phyloP scores from a whole-genome alignment of 1,140 invertebrate genomes.

The Centruroides sculpturatus region DNA sequence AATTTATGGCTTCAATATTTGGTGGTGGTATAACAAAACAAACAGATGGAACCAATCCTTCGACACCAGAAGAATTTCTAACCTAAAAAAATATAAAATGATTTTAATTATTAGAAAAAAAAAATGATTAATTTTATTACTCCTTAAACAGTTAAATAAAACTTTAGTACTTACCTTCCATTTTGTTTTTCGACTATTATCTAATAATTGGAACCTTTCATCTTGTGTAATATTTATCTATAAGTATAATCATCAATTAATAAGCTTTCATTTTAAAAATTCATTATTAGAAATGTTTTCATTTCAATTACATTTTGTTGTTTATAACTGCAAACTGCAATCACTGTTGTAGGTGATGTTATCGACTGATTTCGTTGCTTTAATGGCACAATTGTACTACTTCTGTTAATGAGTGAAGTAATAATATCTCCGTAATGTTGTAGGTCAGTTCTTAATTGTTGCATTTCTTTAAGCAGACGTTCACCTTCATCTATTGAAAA shows the following conservation, averaged over 20 bases:
- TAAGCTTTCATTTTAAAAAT: not conserved
- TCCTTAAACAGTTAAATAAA: not conserved
- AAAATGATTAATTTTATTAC: not conserved
- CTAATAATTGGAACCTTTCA: conserved; percentile 73
- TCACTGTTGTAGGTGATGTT: conserved; percentile 60
- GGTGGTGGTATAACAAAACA: conserved; percentile 79
- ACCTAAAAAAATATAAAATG: conserved; percentile 19
- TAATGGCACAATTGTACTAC: conserved; percentile 71
- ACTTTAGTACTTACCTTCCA: conserved; percentile 58
- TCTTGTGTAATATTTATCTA: conserved; percentile 77
- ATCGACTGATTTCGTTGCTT: conserved; percentile 74
- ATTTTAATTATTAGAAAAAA: not conserved
- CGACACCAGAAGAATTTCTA: conserved; percentile 51
- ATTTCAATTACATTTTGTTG: conserved; percentile 10
- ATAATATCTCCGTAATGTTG: conserved; percentile 71
- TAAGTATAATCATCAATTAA: not conserved
- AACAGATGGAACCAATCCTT: conserved; percentile 70
- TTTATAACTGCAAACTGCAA: conserved; percentile 83
- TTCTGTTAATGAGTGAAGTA: conserved; percentile 56
- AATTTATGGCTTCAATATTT: conserved; percentile 69
- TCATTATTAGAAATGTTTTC: not conserved
- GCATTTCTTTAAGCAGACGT: conserved; percentile 79
- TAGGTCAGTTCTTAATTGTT: conserved; percentile 75
- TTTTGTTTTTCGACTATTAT: conserved; percentile 79
- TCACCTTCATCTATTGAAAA: conserved; percentile 89